These are phyloP conservation scores for Dendroctonus ponderosae DNA, from an alignment of 1,140 invertebrate genomes.

Conservation along the genomic window DNA sequence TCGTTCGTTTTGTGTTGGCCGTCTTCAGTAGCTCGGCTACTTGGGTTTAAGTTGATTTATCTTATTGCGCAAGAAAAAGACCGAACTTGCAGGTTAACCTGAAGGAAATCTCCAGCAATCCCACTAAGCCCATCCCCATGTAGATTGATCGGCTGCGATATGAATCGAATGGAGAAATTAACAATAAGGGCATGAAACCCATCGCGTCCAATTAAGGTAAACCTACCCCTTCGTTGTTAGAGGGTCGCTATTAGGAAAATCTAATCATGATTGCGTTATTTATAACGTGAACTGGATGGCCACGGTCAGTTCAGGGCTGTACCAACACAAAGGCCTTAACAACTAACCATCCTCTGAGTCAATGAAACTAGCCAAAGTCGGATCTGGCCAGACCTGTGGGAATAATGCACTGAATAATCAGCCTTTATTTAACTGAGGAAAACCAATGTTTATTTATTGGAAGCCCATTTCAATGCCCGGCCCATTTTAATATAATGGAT, in stretches of 20 bases:
- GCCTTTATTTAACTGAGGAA: too few relatives aligned
- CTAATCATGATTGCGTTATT: slow-evolving; percentile 29
- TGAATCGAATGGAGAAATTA: slow-evolving; percentile 21
- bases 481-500: too few relatives aligned
- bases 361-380: too few relatives aligned
- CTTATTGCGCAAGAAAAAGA: not conserved
- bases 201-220: slow-evolving; percentile 28
- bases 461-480: too few relatives aligned
- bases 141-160: slow-evolving; percentile 13
- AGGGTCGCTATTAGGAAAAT: slow-evolving; percentile 28
- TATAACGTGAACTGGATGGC: slow-evolving; percentile 6
- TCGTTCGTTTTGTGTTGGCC: slow-evolving; percentile 13
- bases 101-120: too few relatives aligned
- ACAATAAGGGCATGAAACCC: slow-evolving; percentile 24
- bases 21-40: slow-evolving; percentile 18
- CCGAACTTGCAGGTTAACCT: too few relatives aligned
- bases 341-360: too few relatives aligned
- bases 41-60: slow-evolving; percentile 8
- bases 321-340: not conserved
- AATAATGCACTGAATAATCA: too few relatives aligned
- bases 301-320: not conserved
- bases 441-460: too few relatives aligned
- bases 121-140: slow-evolving; percentile 1
- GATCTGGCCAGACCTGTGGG: too few relatives aligned
- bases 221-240: slow-evolving; percentile 25